These are phyloP conservation scores for Brenthis daphne DNA, from an alignment of 2,888 invertebrate genomes.

Conservation along the genomic window DNA sequence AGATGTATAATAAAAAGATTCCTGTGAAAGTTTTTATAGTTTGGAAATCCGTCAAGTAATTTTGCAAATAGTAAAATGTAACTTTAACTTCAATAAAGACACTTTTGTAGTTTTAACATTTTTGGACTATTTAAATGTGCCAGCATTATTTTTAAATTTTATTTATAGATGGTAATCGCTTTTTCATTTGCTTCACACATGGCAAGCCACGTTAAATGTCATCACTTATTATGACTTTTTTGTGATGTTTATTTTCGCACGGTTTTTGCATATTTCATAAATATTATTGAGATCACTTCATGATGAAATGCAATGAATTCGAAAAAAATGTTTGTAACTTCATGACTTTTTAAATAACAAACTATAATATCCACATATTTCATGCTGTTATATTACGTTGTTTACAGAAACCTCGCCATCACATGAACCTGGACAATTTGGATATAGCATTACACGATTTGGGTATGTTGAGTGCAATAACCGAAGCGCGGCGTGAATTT, in stretches of 20 bases:
- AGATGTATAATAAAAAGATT: not conserved
- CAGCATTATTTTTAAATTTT: not conserved
- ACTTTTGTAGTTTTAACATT: too few species aligned
- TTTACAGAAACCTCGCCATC: slow-evolving; percentile 70
- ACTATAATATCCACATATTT: slow-evolving; percentile 21
- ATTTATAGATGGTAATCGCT: not conserved
- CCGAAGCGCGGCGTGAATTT: slow-evolving; percentile 82
- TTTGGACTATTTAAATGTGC: too few species aligned
- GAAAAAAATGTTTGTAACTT: slow-evolving; percentile 60
- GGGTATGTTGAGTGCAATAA: slow-evolving; percentile 83
- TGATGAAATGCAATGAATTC: slow-evolving; percentile 73
- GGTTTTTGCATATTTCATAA: slow-evolving; percentile 61
- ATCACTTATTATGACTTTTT: slow-evolving; percentile 71
- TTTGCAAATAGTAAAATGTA: not conserved
- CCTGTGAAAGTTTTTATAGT: not conserved
- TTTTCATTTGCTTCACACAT: slow-evolving; percentile 11
- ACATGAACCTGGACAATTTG: slow-evolving; percentile 79
- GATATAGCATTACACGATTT: slow-evolving; percentile 83
- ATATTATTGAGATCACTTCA: slow-evolving; percentile 53
- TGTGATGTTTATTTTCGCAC: slow-evolving; percentile 79
- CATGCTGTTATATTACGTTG: slow-evolving; percentile 51
- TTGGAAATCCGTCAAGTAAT: not conserved
- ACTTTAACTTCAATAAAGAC: not conserved
- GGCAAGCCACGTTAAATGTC: slow-evolving; percentile 38
- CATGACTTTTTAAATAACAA: slow-evolving; percentile 27